These are phyloP conservation scores for Drosophila baimaii DNA, from an alignment of 1,140 invertebrate genomes.

Conservation along the genomic window DNA sequence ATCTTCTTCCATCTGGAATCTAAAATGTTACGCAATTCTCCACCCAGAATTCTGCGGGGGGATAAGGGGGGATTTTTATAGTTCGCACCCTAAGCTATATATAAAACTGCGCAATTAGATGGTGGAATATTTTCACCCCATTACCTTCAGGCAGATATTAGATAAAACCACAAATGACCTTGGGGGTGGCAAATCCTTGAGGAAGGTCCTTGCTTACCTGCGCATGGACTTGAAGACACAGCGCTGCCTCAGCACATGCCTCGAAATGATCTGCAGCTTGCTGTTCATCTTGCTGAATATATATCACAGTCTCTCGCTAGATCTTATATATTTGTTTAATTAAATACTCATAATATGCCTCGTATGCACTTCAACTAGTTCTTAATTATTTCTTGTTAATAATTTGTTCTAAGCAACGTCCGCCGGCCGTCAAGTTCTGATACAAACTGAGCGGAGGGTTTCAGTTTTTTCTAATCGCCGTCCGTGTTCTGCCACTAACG, in stretches of 20 bases:
- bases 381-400: not conserved
- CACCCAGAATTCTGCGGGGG: not conserved
- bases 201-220: constrained; percentile 41
- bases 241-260: constrained; percentile 32
- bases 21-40: constrained; percentile 35
- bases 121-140: not conserved
- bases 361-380: not conserved
- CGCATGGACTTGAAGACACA: constrained; percentile 24
- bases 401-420: constrained; percentile 33
- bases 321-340: not conserved
- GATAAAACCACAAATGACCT: not conserved
- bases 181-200: not conserved
- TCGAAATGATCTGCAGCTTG: constrained; percentile 52
- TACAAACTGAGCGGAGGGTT: constrained; percentile 36
- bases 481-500: not conserved
- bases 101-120: constrained; percentile 25
- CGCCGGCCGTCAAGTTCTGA: constrained; percentile 29
- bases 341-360: constrained; percentile 21
- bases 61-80: not conserved
- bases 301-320: constrained; percentile 23
- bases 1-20: constrained; percentile 5
- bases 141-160: not conserved
- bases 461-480: constrained; percentile 8
- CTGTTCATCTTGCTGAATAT: constrained; percentile 49
- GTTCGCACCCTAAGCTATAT: not conserved